phyloP scores from a whole-genome alignment of 1,140 invertebrate species.

The Drosophila carrolli region DNA sequence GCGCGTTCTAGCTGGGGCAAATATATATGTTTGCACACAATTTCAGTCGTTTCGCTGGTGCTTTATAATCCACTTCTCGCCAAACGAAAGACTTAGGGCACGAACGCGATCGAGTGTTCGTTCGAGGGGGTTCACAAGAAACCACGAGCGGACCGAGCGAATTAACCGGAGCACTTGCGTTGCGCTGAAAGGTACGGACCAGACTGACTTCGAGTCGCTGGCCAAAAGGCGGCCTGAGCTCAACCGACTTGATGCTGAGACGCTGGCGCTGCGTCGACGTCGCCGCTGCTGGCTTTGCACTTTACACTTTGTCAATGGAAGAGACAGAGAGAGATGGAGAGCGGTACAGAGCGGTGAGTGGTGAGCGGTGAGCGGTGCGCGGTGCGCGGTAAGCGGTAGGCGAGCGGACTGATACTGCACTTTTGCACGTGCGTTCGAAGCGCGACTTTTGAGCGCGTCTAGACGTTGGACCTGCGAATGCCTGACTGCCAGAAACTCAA shows the following conservation, averaged over 20 bases:
- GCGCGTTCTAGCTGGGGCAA: conserved; percentile 49
- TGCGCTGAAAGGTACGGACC: conserved; percentile 68
- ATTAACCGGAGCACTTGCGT: conserved; percentile 55
- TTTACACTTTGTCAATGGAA: conserved; percentile 73
- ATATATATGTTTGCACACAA: conserved; percentile 16
- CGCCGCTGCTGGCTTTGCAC: conserved; percentile 61
- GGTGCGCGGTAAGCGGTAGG: conserved; percentile 5
- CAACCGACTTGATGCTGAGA: conserved; percentile 38
- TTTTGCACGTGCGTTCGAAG: conserved; percentile 63
- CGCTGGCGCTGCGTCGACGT: conserved; percentile 35
- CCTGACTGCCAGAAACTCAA: conserved; percentile 50
- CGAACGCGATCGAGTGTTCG: conserved; percentile 49
- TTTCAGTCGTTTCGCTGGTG: conserved; percentile 25
- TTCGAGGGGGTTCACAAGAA: conserved; percentile 20
- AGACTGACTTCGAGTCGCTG: conserved; percentile 69
- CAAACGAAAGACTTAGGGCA: conserved; percentile 76
- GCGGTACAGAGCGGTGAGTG: conserved; percentile 5
- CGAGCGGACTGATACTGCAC: conserved; percentile 42
- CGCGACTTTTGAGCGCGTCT: conserved; percentile 33
- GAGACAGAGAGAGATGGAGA: conserved; percentile 16
- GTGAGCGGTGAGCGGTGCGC: conserved; percentile 9
- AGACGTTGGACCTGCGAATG: conserved; percentile 46
- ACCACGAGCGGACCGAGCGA: conserved; percentile 27
- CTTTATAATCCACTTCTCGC: conserved; percentile 52
- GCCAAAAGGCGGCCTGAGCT: conserved; percentile 41